Evolutionary conservation across 2,113 vertebrate species (phyloP), one percentile per base, ranked within the genome.

Genomic region (Caracal caracal): DNA sequence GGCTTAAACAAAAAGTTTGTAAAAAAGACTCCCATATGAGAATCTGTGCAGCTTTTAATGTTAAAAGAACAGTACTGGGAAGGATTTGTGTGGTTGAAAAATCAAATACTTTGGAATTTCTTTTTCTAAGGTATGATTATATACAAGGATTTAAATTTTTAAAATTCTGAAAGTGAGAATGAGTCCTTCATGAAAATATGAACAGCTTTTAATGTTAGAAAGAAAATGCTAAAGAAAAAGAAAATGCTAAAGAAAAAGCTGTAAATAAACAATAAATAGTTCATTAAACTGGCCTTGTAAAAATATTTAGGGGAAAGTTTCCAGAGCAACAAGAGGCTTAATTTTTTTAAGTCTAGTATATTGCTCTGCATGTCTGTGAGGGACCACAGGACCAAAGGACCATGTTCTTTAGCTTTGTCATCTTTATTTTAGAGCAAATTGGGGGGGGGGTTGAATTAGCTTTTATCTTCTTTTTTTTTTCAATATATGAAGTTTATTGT

Each of bases 381-480:
- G 40, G 15, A 91, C 11, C 47, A 82, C 43, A 43, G 43, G 43
- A 43, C 40, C 40, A 43, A 43, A 86, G 6, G 24, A 33, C 12
- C 15, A 35, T 37, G 2, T n/a, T 96, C 65, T 88, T 71, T 33
- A 66, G 71, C 20, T 82, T 12, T 90, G 51, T 51, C 59, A 56
- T 73, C 70, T 76, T 78, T 73, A 35, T 89, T 66, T 19, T 35
- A 82, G 49, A 92, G 12, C 3, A 87, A 83, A 66, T 76, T 78
- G 43, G 43, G 0, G 43, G 43, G 43, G 43, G 40, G 40, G 40
- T 83, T 87, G 80, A 94, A 87, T 93, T 68, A 56, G 33, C 28
- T 68, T 96, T 94, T 96, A 82, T 94, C 78, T 82, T 65, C 51
- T 79, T 71, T 65, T 43, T 40, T 5, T 43, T 43, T 43, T 43